phyloP scores from a whole-genome alignment of 2,797 vertebrate species.

The Chiloscyllium punctatum region DNA sequence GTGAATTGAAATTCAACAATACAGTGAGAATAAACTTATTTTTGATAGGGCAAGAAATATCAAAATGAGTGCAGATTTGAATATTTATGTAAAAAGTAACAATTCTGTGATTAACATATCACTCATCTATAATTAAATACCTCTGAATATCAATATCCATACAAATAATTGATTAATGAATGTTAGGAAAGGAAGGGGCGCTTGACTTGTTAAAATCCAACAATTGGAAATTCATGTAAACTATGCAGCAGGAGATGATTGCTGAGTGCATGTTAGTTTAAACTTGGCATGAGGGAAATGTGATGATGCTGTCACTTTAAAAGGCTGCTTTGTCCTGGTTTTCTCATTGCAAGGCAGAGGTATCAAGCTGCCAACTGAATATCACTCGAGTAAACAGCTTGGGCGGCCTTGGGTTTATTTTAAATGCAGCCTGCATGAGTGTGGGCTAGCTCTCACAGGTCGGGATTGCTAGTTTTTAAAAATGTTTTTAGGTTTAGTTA shows the following conservation, averaged over 20 bases:
- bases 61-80: background rate
- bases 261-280: background rate
- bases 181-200: background rate
- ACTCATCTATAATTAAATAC: background rate
- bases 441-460: too few relatives aligned
- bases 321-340: too few relatives aligned
- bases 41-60: background rate
- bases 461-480: too few relatives aligned
- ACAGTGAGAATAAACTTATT: background rate
- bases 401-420: too few relatives aligned
- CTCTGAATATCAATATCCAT: background rate
- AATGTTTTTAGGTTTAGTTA: too few relatives aligned
- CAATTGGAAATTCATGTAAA: background rate
- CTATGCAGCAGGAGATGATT: background rate
- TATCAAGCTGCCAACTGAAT: too few relatives aligned
- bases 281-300: background rate
- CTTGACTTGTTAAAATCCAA: background rate
- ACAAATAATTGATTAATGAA: background rate
- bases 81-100: background rate
- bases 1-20: background rate
- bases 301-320: too few relatives aligned
- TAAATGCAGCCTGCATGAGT: too few relatives aligned
- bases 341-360: too few relatives aligned
- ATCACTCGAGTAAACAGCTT: too few relatives aligned
- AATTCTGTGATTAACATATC: background rate